Percentiles rank a stretch among this genome's conserved stretches.
These are phyloP conservation scores for Eumacrocentrus americanus DNA, from an alignment of 2,888 invertebrate species.

Conservation along the genomic window DNA sequence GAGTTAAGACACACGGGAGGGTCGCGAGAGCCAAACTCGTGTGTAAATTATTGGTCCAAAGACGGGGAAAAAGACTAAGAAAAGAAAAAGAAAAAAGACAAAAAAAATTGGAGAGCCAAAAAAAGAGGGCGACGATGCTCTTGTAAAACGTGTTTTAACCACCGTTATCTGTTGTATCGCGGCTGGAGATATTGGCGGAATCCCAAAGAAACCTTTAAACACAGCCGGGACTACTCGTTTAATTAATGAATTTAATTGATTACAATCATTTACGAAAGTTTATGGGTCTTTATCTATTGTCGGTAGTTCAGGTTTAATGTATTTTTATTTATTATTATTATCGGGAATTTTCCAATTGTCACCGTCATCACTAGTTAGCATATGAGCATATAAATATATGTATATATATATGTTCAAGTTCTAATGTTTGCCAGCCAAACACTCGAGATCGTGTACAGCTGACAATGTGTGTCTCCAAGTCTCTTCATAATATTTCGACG, in stretches of 20 bases:
- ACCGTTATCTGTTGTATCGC: slow-evolving; percentile 36
- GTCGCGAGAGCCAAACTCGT: slow-evolving; percentile 13
- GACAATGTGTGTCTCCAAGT: not conserved
- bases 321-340: not conserved
- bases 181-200: slow-evolving; percentile 29
- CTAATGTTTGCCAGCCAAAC: slow-evolving; percentile 28
- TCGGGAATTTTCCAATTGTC: not conserved
- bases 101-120: slow-evolving; percentile 15
- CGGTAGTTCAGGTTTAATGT: no score
- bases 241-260: slow-evolving; percentile 18
- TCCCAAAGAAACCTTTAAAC: slow-evolving; percentile 4
- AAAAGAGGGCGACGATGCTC: slow-evolving; percentile 31
- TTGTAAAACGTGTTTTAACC: slow-evolving; percentile 40
- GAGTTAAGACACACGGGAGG: slow-evolving; percentile 11
- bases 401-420: slow-evolving; percentile 15
- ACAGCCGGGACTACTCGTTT: not conserved
- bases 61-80: slow-evolving; percentile 23
- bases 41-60: slow-evolving; percentile 34
- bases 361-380: not conserved
- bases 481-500: not conserved
- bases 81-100: slow-evolving; percentile 19
- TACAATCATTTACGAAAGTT: slow-evolving; percentile 10
- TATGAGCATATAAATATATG: slow-evolving; percentile 21
- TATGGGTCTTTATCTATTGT: no score
- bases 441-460: slow-evolving; percentile 9